phyloP scores from a whole-genome alignment of 2,797 vertebrate species.

The Rhynchonycteris naso region DNA sequence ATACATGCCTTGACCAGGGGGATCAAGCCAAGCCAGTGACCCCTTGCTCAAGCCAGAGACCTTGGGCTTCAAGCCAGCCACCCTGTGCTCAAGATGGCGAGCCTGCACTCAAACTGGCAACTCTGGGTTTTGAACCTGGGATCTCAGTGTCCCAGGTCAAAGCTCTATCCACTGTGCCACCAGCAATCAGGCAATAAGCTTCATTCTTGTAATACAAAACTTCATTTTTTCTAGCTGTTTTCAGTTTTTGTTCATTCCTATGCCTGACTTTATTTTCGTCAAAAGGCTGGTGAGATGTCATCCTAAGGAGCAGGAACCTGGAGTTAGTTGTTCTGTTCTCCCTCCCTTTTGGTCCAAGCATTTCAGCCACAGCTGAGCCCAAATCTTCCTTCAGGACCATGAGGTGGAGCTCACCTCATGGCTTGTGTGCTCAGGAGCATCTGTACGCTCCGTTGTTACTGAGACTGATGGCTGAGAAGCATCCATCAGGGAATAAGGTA shows the following conservation, averaged over 20 bases:
- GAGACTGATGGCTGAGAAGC: neutral
- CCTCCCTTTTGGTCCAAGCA: neutral
- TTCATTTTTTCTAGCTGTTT: neutral
- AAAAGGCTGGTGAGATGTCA: neutral
- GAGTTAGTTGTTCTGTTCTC: neutral
- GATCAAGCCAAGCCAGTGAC: too few relatives aligned
- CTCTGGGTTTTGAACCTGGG: too few relatives aligned
- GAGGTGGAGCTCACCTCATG: neutral
- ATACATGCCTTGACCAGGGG: too few relatives aligned
- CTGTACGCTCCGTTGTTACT: neutral
- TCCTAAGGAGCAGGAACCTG: neutral
- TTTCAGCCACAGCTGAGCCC: neutral
- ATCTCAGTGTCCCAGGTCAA: neutral
- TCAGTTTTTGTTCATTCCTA: neutral
- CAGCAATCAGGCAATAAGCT: neutral
- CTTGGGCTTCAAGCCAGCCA: too few relatives aligned
- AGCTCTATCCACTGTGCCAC: neutral
- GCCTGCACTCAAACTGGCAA: too few relatives aligned
- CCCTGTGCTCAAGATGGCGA: too few relatives aligned
- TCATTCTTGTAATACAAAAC: neutral
- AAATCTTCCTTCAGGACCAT: neutral
- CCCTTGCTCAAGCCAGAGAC: too few relatives aligned
- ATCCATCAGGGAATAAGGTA: neutral
- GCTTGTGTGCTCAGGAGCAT: neutral
- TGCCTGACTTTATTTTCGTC: slow-evolving; percentile 1